These are phyloP conservation scores for Eulemur coronatus DNA, from an alignment of 2,797 vertebrate species.

Conservation along the genomic window DNA sequence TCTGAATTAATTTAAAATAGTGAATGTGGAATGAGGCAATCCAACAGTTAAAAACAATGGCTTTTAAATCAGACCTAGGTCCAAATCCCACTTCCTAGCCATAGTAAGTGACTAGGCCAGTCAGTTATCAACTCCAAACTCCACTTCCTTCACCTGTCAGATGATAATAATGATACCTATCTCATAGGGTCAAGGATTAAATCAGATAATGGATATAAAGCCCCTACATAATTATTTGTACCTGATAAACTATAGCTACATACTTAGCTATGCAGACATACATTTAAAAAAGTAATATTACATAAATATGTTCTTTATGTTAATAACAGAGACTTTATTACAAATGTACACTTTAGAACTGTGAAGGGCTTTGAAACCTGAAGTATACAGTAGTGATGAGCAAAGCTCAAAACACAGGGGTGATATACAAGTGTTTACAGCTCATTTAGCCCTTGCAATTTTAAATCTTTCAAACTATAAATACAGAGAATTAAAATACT, in stretches of 20 bases:
- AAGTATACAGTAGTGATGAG: not conserved
- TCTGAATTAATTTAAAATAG: constrained; percentile 32
- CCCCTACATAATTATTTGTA: not conserved
- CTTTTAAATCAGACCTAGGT: not conserved
- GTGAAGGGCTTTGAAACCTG: not conserved
- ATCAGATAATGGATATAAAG: not conserved
- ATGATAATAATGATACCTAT: not conserved
- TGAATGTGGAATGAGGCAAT: not conserved
- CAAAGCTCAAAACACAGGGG: not conserved
- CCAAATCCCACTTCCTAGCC: not conserved
- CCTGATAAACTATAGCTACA: not conserved
- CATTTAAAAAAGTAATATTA: not conserved
- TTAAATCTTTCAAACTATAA: constrained; percentile 1
- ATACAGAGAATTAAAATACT: not conserved
- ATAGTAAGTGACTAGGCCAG: not conserved
- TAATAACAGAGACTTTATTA: not conserved
- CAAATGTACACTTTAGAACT: not conserved
- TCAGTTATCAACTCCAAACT: not conserved
- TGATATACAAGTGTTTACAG: not conserved
- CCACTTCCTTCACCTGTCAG: not conserved
- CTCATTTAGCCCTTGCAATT: not conserved
- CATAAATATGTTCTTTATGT: not conserved
- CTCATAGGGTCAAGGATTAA: not conserved
- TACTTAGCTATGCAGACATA: not conserved
- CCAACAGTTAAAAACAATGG: not conserved